Percentiles rank a stretch among this genome's conserved stretches.
Conservation (phyloP, 2,888 invertebrate genomes). For the Drosophila percnosoma region DNA sequence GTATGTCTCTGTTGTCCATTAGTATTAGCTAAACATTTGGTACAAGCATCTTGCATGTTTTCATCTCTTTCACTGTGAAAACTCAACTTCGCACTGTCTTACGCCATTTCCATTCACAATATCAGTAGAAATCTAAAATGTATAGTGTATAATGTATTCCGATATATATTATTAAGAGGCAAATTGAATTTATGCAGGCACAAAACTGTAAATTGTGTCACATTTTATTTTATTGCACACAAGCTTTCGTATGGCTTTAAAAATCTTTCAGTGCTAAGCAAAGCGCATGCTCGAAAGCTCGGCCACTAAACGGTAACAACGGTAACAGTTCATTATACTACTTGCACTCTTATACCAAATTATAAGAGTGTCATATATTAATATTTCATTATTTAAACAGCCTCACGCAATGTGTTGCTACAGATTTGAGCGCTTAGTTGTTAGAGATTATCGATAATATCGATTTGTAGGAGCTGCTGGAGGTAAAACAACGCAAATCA, state of each 20-base stretch:
- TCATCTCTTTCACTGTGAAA: neutral
- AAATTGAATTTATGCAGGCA: constrained; percentile 18
- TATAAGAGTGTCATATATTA: neutral
- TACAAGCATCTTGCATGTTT: constrained; percentile 21
- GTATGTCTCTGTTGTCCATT: neutral
- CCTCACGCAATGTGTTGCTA: neutral
- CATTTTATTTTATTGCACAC: constrained; percentile 4
- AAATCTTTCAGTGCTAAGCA: constrained; percentile 2
- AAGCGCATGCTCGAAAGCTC: constrained; percentile 28
- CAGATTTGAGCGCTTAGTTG: neutral
- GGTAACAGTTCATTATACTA: neutral
- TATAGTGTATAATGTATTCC: neutral
- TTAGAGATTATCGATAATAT: neutral
- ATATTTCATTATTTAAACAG: neutral
- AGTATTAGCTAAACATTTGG: constrained; percentile 12
- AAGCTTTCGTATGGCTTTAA: constrained; percentile 13
- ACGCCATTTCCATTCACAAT: neutral
- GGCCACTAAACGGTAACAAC: constrained; percentile 4
- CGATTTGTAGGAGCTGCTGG: neutral
- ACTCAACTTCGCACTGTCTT: neutral
- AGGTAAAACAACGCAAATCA: neutral
- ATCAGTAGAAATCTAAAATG: neutral
- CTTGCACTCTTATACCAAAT: neutral
- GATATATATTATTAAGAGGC: neutral
- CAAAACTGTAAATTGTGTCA: constrained; percentile 32